Base-by-base conservation (phyloP, 2,113 vertebrate genomes). In the Amblyopsis rosae region DNA sequence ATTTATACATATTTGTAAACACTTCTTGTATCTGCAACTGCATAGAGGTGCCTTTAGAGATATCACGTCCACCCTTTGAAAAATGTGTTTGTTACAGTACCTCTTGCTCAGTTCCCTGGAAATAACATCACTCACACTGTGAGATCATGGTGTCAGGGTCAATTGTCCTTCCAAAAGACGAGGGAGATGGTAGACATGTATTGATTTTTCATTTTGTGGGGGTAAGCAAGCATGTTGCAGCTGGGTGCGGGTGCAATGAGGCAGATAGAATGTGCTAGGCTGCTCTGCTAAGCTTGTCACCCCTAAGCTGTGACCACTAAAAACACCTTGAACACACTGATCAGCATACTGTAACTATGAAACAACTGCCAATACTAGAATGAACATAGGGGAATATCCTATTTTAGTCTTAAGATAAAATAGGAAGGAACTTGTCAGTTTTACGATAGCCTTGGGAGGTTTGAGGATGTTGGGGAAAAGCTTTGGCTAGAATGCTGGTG, bases 121-220 rank as follows among this genome's bases (percentile, higher is more conserved):
- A 90, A 88, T 92, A 91, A 91, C 89, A 90, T 88, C 86, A 84
- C 83, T 90, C 89, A 89, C 88, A 87, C 89, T 85, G 84, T 87
- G 82, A 87, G 88, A 91, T 86, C 88, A 86, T 80, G 83, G 85
- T 91, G 91, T 91, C 88, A 90, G 87, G 87, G 88, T 90, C 83
- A 86, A 90, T 90, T 90, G 88, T 90, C 88, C 89, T 86, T 87
- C 82, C 64, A 83, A 85, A 87, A 85, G 79, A 88, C 35, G 72
- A 77, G 81, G 70, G 79, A 82, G 84, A 81, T 78, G 85, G 88
- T 82, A 87, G 85, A 89, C 90, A 87, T 70, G 82, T 91, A 93
- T 93, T 91, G 92, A 93, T 93, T 93, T 92, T 92, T 91, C 88
- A 90, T 92, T 92, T 89, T 90, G 91, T 90, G 78, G 83, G 87